Percentiles rank a stretch among this genome's conserved stretches.
phyloP scores from a whole-genome alignment of 2,113 vertebrate species.

The Glaucidium brasilianum region DNA sequence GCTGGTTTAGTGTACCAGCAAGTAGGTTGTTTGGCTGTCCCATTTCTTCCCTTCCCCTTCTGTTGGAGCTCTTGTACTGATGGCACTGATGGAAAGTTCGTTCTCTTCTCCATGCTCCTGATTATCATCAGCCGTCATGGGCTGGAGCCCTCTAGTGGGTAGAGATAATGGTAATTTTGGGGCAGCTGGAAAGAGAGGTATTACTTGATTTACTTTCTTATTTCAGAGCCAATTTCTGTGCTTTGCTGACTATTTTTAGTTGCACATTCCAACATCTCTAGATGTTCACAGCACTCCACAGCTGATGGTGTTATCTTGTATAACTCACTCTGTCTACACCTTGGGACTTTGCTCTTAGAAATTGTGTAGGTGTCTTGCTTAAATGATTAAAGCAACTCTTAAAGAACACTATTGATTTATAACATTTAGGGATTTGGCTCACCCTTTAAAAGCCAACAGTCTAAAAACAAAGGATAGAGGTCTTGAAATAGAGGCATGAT shows the following conservation, averaged over 20 bases:
- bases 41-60: not conserved
- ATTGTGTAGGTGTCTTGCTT: not conserved
- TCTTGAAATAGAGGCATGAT: not conserved
- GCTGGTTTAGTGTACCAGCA: not conserved
- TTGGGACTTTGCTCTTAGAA: not conserved
- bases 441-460: not conserved
- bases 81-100: not conserved
- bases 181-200: not conserved
- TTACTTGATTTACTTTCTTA: not conserved
- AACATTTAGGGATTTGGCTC: conserved; percentile 6
- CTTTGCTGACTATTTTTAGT: not conserved
- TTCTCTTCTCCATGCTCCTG: not conserved
- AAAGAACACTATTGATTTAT: not conserved
- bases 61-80: not conserved
- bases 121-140: not conserved
- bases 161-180: not conserved
- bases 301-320: not conserved
- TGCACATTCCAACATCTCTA: not conserved
- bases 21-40: not conserved
- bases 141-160: not conserved
- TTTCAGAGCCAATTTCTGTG: not conserved
- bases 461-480: not conserved
- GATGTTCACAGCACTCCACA: not conserved
- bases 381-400: not conserved
- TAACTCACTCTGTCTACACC: not conserved